Evolutionary conservation across 37 sponge, comb jelly and placozoan genomes (phyloP).

Genomic region (Corticium candelabrum): DNA sequence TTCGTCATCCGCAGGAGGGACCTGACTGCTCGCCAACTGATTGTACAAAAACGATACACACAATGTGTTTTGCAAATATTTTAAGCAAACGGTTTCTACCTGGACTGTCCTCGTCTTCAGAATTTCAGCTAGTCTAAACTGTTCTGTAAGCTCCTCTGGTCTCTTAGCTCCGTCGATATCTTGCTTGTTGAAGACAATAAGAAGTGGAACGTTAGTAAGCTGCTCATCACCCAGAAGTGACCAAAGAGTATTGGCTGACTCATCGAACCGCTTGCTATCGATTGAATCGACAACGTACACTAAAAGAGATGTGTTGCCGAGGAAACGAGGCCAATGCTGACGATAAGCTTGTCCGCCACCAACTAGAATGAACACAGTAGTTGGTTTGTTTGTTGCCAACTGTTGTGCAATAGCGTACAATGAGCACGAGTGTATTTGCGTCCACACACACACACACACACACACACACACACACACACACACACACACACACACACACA

Average conservation of each 20-base stretch:
- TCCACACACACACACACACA: too few species aligned
- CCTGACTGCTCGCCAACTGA: not conserved
- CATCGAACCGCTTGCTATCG: not conserved
- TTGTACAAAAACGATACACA: too few species aligned
- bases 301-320: not conserved
- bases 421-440: too few species aligned
- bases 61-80: too few species aligned
- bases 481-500: too few species aligned
- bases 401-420: too few species aligned
- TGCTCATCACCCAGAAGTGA: not conserved
- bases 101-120: not conserved
- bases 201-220: not conserved
- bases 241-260: not conserved
- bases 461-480: too few species aligned
- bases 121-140: not conserved
- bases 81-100: not conserved
- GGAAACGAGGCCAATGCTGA: not conserved
- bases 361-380: too few species aligned
- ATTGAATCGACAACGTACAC: not conserved
- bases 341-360: not conserved
- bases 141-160: not conserved
- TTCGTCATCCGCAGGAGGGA: not conserved
- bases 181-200: not conserved
- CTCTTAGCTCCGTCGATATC: not conserved
- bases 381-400: too few species aligned